Base-by-base conservation (phyloP, 2,797 vertebrate species). In the Hemitrygon akajei region DNA sequence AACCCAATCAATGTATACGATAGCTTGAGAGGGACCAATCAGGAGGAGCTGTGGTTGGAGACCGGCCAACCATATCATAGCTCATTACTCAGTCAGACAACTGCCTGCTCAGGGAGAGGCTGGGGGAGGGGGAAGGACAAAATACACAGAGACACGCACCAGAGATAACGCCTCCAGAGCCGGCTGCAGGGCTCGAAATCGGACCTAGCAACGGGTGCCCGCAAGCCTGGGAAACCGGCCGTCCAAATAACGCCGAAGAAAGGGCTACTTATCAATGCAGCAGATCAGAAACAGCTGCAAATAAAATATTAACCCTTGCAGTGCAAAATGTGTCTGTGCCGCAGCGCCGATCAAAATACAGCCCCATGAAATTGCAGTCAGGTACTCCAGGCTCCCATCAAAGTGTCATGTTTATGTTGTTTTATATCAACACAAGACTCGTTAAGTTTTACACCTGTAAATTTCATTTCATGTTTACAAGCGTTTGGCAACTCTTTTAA, bases 11-110 rank as follows among this genome's bases (percentile, higher is more conserved):
- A 95, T 93, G 93, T 71, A 87, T 86, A 94, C 94, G 94, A 94
- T 27, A 91, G 40, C 37, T 94, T 60, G n/a, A 0, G 94, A 69
- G 22, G 94, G 95, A 95, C 97, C 97, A 97, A 97, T 97, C 94
- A 95, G 40, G 12, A 7, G 86, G 40, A 71, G 73, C 94, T 94
- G 58, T 93, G 58, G 66, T 94, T 96, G 95, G 95, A 95, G 11
- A 73, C 0, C 63, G 30, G 95, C 97, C 97, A 97, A 97, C 96
- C 94, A 92, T 82, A 81, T 95, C 94, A 95, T 95, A 94, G 94
- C 95, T 96, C 95, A 94, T 95, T 95, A 94, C 94, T 95, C 93
- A 93, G 69, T 63, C 93, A 20, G 94, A 94, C 94, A 95, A 66
- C 82, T 60, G 82, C 82, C 60, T 5, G 82, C 56, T 58, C 40